phyloP scores from a whole-genome alignment of 1,140 invertebrate genomes.

The Drosophila pachea region DNA sequence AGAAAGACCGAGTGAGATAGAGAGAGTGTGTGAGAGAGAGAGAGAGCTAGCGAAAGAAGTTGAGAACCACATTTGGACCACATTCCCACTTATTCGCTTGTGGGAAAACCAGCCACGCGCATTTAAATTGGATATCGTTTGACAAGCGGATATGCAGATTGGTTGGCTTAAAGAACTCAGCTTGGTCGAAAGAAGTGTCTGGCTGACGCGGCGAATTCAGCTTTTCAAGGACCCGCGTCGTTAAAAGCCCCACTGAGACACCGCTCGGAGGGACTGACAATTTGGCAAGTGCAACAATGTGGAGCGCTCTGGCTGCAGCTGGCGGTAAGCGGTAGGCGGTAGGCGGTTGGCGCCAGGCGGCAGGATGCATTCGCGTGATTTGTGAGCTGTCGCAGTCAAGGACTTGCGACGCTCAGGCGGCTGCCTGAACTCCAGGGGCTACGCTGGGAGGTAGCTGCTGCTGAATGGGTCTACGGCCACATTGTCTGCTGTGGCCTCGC shows the following conservation, averaged over 20 bases:
- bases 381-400: slow-evolving; percentile 28
- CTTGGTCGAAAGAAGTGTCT: background rate
- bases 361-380: slow-evolving; percentile 18
- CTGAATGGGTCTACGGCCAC: background rate
- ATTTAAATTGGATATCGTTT: background rate
- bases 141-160: background rate
- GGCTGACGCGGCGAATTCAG: background rate
- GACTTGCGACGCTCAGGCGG: slow-evolving; percentile 5
- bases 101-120: background rate
- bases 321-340: slow-evolving; percentile 4
- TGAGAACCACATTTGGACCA: background rate
- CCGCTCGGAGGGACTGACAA: background rate
- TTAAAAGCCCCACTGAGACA: too few species aligned
- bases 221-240: background rate
- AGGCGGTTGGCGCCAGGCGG: slow-evolving; percentile 1
- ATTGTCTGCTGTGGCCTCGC: slow-evolving; percentile 7
- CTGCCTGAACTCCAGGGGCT: background rate
- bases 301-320: background rate
- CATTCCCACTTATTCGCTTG: background rate
- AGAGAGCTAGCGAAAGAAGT: background rate
- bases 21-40: background rate
- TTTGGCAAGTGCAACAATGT: slow-evolving; percentile 1
- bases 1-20: background rate
- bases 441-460: too few species aligned
- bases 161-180: background rate